Evolutionary conservation across 2,888 invertebrate genomes (phyloP), one percentile per base, ranked within the genome.

Genomic region (Scrobipalpa atriplicella): DNA sequence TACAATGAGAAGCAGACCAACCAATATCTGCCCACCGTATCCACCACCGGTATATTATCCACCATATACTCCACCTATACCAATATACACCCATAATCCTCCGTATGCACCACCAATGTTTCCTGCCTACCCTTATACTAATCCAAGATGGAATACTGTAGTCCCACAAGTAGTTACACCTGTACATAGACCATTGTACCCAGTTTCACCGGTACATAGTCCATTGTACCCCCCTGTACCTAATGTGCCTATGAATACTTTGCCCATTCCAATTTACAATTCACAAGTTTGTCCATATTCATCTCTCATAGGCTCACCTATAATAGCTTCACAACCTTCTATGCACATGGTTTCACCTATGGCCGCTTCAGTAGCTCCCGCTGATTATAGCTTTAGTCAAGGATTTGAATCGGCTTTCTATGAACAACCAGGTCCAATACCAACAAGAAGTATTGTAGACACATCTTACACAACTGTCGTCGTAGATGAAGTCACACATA

Each of bases 391-490:
- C n/a, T 58, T 16, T 10, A 29, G 38, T 38, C 58, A 29, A 63
- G 67, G 62, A 62, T 58, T 61, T 38, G 58, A 58, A 36, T 29
- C 58, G 36, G 58, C 38, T 38, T 58, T 16, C 29, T 58, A 38
- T 38, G 38, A 58, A 16, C 38, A 16, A 36, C 1, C 16, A n/a
- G n/a, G n/a, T 8, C 16, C 58, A 58, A 58, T n/a, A 10, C 11
- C n/a, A n/a, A n/a, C n/a, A n/a, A n/a, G n/a, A 38, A n/a, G 13
- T 8, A 2, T n/a, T 16, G 29, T 5, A 9, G 38, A 38, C 16
- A 13, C 29, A n/a, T 13, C 38, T 8, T 38, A 58, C n/a, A 10
- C 36, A 38, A 36, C n/a, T 38, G n/a, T 1, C n/a, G 29, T 58
- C 36, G 3, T 13, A 36, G 29, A 58, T 13, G 13, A 21, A 21